Percentiles rank a stretch among this genome's conserved stretches.
phyloP scores from a whole-genome alignment of 2,888 invertebrate genomes.

The Napeogenes sylphis region DNA sequence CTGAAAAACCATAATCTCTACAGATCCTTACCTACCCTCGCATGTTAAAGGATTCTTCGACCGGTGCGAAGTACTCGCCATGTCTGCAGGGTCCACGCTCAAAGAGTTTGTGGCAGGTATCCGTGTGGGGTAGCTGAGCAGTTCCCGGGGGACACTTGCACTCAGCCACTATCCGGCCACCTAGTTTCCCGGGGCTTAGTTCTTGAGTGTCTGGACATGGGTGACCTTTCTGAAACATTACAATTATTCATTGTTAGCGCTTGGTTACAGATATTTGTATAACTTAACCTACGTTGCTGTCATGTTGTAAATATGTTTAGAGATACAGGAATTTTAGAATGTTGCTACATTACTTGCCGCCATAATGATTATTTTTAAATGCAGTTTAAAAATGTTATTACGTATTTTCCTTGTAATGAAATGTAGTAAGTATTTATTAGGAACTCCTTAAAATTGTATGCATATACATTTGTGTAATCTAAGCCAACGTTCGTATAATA shows the following conservation, averaged over 20 bases:
- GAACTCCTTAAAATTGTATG: slow-evolving; percentile 16
- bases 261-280: neutral
- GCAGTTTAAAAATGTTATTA: no score
- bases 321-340: no score
- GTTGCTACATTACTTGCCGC: no score
- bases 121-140: slow-evolving; percentile 82
- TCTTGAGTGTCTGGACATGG: slow-evolving; percentile 93
- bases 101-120: slow-evolving; percentile 85
- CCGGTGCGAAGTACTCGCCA: slow-evolving; percentile 87
- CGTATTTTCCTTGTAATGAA: neutral
- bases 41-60: slow-evolving; percentile 73
- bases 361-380: no score
- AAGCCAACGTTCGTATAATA: slow-evolving; percentile 27
- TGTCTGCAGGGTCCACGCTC: slow-evolving; percentile 84
- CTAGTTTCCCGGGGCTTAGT: slow-evolving; percentile 80
- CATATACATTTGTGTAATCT: slow-evolving; percentile 28
- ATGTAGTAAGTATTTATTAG: slow-evolving; percentile 12
- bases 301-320: no score
- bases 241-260: neutral
- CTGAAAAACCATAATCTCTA: neutral
- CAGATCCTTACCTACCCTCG: slow-evolving; percentile 71
- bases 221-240: slow-evolving; percentile 77
- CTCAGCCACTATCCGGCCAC: slow-evolving; percentile 81
- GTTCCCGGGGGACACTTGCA: slow-evolving; percentile 90
- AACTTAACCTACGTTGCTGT: no score